These are phyloP conservation scores for Xenopus borealis DNA, from an alignment of 2,113 vertebrate species.

Conservation along the genomic window DNA sequence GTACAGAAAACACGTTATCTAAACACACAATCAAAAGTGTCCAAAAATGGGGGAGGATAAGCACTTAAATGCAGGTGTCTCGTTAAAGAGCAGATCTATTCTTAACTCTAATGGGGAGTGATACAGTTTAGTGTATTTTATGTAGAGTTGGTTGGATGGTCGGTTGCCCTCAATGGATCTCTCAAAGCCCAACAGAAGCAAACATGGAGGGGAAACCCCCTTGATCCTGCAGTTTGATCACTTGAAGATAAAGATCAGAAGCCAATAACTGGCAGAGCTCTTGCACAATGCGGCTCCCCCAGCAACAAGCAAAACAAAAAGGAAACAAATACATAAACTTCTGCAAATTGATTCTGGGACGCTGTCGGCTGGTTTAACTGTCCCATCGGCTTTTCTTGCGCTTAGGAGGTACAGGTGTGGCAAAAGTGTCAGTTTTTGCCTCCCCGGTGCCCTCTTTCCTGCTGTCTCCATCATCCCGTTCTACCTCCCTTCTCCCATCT, in stretches of 20 bases:
- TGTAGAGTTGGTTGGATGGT: not conserved
- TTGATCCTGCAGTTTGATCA: not conserved
- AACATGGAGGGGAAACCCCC: constrained; percentile 1
- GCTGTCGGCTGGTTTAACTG: constrained; percentile 70
- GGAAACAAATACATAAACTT: not conserved
- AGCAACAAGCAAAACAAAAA: constrained; percentile 40
- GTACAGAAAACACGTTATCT: constrained; percentile 19
- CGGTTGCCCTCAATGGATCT: not conserved
- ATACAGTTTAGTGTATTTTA: not conserved
- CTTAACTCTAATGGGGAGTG: not conserved
- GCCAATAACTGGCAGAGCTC: not conserved
- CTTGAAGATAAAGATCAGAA: not conserved
- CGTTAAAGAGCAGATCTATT: not conserved
- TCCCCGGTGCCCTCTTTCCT: constrained; percentile 53
- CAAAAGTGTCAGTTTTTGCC: constrained; percentile 80
- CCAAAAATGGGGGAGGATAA: not conserved
- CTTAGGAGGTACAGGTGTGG: constrained; percentile 89
- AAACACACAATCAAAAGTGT: constrained; percentile 10
- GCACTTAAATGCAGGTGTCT: not conserved
- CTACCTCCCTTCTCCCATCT: constrained; percentile 51
- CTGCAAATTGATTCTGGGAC: not conserved
- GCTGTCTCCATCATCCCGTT: constrained; percentile 49
- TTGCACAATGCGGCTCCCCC: not conserved
- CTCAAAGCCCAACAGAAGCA: constrained; percentile 21
- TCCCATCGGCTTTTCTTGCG: constrained; percentile 97